Conservation (phyloP, 1,140 invertebrate genomes). For the Hyphantria cunea region DNA sequence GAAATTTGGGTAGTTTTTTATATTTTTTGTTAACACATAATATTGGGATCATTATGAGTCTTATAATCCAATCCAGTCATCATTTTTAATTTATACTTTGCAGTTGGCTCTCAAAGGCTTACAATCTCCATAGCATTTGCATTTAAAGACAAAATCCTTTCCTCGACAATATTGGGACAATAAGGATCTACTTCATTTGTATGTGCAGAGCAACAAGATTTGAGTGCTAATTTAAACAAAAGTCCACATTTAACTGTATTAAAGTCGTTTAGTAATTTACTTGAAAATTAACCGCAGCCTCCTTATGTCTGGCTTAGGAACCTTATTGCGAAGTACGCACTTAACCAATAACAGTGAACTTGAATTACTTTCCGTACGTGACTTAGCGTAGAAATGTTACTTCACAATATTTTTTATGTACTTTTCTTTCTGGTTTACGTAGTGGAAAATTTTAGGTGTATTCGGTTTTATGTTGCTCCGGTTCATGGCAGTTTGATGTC, state of each 20-base stretch:
- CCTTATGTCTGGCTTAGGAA: constrained; percentile 16
- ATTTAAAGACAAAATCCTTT: constrained; percentile 24
- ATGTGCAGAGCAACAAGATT: constrained; percentile 10
- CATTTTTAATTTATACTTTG: background rate
- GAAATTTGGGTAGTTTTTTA: too few relatives aligned
- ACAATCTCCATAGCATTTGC: constrained; percentile 23
- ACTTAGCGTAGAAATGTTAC: background rate
- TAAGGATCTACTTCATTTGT: constrained; percentile 20
- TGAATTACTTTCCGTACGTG: constrained; percentile 26
- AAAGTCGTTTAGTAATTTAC: constrained; percentile 28
- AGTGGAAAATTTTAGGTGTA: constrained; percentile 10
- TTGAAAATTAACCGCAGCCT: constrained; percentile 18
- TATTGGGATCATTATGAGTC: background rate
- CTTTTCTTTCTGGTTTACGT: constrained; percentile 1
- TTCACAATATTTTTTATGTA: constrained; percentile 11
- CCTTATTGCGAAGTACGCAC: constrained; percentile 19
- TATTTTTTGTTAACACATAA: background rate
- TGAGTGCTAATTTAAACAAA: constrained; percentile 20
- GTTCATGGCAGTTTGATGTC: too few relatives aligned
- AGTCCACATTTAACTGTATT: background rate
- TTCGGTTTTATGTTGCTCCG: background rate
- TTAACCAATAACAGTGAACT: constrained; percentile 27
- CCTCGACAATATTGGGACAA: background rate
- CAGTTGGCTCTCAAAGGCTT: background rate
- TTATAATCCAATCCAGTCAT: background rate